Evolutionary conservation across 2,113 vertebrate species (phyloP).

Genomic region (Cavia porcellus): DNA sequence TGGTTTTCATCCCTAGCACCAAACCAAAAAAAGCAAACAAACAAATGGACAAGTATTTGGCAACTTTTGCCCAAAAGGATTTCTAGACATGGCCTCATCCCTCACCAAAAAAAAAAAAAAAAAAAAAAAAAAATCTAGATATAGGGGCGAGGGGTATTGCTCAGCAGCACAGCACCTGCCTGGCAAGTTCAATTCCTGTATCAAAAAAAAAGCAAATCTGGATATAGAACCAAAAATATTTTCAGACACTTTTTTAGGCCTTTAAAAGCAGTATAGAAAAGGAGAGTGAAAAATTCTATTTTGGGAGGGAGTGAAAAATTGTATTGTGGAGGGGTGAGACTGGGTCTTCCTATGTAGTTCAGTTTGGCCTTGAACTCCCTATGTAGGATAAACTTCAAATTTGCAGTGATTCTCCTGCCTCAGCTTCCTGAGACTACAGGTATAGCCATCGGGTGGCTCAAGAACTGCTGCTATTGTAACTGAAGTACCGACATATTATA

Average conservation of each 20-base stretch:
- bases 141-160: too few relatives aligned
- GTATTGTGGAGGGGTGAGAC: background rate
- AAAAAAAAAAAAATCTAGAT: constrained; percentile 25
- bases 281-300: background rate
- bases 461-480: constrained; percentile 25
- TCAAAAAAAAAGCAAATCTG: background rate
- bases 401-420: background rate
- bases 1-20: background rate
- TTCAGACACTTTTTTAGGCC: constrained; percentile 46
- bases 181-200: too few relatives aligned
- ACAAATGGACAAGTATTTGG: constrained; percentile 35
- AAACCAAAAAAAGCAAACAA: background rate
- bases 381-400: background rate
- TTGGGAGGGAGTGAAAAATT: background rate
- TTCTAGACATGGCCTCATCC: background rate
- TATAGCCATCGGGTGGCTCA: background rate
- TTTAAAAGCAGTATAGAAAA: background rate
- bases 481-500: background rate
- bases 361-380: background rate
- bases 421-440: background rate
- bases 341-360: background rate
- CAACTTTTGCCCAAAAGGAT: constrained; percentile 51
- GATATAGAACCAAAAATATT: constrained; percentile 11
- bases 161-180: too few relatives aligned
- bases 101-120: too few relatives aligned